These are phyloP conservation scores for Mormyrus iriodes DNA, from an alignment of 2,113 vertebrate genomes.

Conservation along the genomic window DNA sequence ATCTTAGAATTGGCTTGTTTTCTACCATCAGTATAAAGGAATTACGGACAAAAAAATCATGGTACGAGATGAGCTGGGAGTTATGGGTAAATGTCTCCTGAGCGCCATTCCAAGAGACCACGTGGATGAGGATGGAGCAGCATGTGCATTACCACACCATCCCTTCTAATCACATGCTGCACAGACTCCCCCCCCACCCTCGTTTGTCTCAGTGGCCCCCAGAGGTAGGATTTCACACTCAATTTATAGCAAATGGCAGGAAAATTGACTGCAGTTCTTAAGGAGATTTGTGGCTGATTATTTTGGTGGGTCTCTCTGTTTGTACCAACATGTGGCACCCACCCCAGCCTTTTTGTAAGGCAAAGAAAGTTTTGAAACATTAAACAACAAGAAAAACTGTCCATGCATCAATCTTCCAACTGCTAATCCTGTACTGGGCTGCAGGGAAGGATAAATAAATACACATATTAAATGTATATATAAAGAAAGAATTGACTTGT, in stretches of 20 bases:
- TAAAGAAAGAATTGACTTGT: neutral
- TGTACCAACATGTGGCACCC: neutral
- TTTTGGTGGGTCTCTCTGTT: neutral
- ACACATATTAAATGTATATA: neutral
- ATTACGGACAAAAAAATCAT: neutral
- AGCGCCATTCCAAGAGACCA: neutral
- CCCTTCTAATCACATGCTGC: constrained; percentile 18
- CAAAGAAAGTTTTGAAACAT: neutral
- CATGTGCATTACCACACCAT: neutral
- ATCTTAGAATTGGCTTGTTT: neutral
- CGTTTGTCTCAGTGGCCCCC: constrained; percentile 49
- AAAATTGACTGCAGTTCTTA: constrained; percentile 69
- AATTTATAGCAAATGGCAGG: constrained; percentile 71
- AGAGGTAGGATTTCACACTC: constrained; percentile 68
- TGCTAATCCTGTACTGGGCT: neutral
- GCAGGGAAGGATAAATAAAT: constrained; percentile 2
- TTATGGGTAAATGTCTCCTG: neutral
- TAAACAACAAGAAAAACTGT: neutral
- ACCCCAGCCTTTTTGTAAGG: neutral
- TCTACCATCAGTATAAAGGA: neutral
- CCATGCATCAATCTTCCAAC: neutral
- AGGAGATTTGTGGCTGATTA: constrained; percentile 26
- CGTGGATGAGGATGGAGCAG: constrained; percentile 49
- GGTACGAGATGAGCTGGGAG: neutral
- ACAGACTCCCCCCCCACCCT: constrained; percentile 1